Conservation (phyloP, 2,797 vertebrate genomes). For the Rhinophrynus dorsalis region DNA sequence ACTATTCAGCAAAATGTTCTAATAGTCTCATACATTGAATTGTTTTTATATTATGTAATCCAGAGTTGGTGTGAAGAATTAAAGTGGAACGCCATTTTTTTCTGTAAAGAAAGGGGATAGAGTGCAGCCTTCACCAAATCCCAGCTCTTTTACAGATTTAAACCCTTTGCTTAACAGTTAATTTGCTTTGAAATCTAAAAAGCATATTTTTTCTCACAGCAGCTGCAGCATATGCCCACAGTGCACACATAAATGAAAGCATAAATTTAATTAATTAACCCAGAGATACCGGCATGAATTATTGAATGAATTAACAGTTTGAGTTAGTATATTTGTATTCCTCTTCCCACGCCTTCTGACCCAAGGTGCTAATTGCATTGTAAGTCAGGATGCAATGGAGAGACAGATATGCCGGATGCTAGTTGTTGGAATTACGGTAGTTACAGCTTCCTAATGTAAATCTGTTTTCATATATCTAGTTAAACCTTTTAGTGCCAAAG, state of each 20-base stretch:
- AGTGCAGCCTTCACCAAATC: background rate
- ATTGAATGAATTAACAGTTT: conserved; percentile 44
- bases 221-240: conserved; percentile 34
- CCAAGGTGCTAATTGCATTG: conserved; percentile 46
- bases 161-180: conserved; percentile 33
- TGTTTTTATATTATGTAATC: too few species aligned
- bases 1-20: too few species aligned
- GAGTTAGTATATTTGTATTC: conserved; percentile 27
- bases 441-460: conserved; percentile 1
- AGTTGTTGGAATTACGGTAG: conserved; percentile 1
- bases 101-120: background rate
- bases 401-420: conserved; percentile 21
- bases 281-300: conserved; percentile 35
- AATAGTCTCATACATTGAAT: too few species aligned
- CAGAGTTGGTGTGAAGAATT: too few species aligned
- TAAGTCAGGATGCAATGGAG: conserved; percentile 23
- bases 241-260: conserved; percentile 45
- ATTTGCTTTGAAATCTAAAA: conserved; percentile 38
- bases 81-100: too few species aligned
- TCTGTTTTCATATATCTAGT: conserved; percentile 12
- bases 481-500: too few species aligned
- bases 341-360: conserved; percentile 42
- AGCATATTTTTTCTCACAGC: conserved; percentile 20
- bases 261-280: conserved; percentile 46
- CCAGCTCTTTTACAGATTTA: conserved; percentile 18